Evolutionary conservation across 2,888 invertebrate genomes (phyloP), one percentile per base, ranked within the genome.

Genomic region (Clanis bilineata): DNA sequence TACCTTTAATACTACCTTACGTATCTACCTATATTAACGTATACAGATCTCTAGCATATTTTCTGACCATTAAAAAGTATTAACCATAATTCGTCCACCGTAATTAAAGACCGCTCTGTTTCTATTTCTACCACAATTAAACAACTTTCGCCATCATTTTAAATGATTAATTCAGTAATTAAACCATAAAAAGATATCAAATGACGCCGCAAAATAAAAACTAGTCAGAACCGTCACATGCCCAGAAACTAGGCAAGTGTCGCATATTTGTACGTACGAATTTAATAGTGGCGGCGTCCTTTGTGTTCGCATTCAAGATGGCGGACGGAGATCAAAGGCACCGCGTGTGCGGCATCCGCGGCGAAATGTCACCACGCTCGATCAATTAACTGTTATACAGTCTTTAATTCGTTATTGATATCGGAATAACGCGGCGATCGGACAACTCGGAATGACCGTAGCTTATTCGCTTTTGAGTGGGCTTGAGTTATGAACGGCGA

Each of bases 301-400:
- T 90, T 88, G 85, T 80, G 74, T 67, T 71, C 66, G 70, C 73
- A 70, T 65, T 61, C 74, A 83, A 82, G 77, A 85, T 80, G 86
- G 83, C 84, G 76, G 77, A 58, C 43, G 61, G 58, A 63, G 75
- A 82, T 88, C 87, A 91, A 90, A 91, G 76, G 70, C 28, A 78
- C 88, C 88, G 89, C 83, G 83, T 80, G 83, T 83, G 84, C 82
- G 79, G 78, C 81, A 74, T 78, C 80, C 77, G 80, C 83, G 70
- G 81, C 80, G 81, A 90, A 91, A 92, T 92, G 90, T 92, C 91
- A 90, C 90, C 90, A 85, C 85, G 85, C 83, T 85, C 83, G 76
- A 84, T 86, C 87, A 88, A 90, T 90, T 90, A 90, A 85, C 83
- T 76, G 81, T 73, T 82, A 82, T 82, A 75, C 81, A 74, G 77